These are phyloP conservation scores for Phrynocephalus guinanensis DNA, from an alignment of 2,797 vertebrate genomes.

Conservation along the genomic window DNA sequence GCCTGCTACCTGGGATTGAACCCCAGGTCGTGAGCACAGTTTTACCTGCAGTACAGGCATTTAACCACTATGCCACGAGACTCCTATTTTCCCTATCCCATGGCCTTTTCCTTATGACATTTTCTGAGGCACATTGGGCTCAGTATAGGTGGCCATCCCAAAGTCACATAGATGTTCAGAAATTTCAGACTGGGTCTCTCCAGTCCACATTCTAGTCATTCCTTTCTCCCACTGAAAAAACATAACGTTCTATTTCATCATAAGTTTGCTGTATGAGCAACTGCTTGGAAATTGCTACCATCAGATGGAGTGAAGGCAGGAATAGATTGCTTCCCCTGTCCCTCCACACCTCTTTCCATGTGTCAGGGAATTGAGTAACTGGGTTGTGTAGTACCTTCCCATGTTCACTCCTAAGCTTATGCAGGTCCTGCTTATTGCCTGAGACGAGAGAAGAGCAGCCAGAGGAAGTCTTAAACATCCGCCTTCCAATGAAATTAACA, in stretches of 20 bases:
- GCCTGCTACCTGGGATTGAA: no score
- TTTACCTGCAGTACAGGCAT: no score
- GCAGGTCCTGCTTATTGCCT: no score
- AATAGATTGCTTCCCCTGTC: no score
- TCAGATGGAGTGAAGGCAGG: neutral
- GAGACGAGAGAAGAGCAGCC: no score
- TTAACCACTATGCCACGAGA: neutral
- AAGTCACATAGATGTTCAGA: neutral
- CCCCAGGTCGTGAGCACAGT: no score
- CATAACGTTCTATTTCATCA: neutral
- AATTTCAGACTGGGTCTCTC: neutral
- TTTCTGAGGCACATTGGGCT: neutral
- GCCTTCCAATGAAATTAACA: no score
- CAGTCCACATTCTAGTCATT: neutral
- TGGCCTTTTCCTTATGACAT: neutral
- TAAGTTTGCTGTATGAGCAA: neutral
- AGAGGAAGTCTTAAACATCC: no score
- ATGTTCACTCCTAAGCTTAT: no score
- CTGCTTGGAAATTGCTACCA: neutral
- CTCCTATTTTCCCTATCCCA: neutral
- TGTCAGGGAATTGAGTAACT: neutral
- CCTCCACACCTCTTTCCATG: neutral
- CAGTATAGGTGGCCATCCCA: neutral
- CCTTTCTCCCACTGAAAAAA: neutral
- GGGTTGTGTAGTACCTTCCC: no score